Percentiles rank a stretch among this genome's conserved stretches.
Conservation (phyloP, 2,797 vertebrate genomes). For the Eremophila alpestris region DNA sequence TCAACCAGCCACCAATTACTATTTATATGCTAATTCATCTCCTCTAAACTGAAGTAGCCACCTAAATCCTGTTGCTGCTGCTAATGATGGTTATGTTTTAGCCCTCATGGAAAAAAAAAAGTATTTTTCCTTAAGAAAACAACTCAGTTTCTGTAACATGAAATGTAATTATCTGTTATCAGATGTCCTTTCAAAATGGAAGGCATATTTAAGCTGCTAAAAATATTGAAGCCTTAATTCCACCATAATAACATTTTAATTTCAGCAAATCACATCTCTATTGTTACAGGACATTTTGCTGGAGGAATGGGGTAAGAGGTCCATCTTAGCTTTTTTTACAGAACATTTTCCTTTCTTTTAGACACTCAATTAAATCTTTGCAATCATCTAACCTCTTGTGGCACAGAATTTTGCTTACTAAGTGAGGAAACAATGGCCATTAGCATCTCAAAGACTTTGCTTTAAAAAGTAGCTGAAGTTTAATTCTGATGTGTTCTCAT, state of each 20-base stretch:
- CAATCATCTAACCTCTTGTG: slow-evolving; percentile 76
- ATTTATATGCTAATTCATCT: slow-evolving; percentile 81
- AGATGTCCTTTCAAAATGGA: slow-evolving; percentile 81
- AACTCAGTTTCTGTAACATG: slow-evolving; percentile 79
- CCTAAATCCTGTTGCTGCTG: slow-evolving; percentile 70
- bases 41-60: slow-evolving; percentile 73
- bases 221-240: slow-evolving; percentile 91
- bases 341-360: slow-evolving; percentile 76
- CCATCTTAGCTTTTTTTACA: slow-evolving; percentile 75
- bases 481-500: slow-evolving; percentile 69
- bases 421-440: slow-evolving; percentile 78
- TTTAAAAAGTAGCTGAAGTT: slow-evolving; percentile 73
- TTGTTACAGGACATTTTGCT: slow-evolving; percentile 86
- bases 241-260: slow-evolving; percentile 92
- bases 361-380: slow-evolving; percentile 79
- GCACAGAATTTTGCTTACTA: slow-evolving; percentile 75
- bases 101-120: slow-evolving; percentile 77
- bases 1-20: slow-evolving; percentile 73
- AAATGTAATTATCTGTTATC: slow-evolving; percentile 85
- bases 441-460: slow-evolving; percentile 80
- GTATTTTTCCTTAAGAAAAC: slow-evolving; percentile 79
- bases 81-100: slow-evolving; percentile 79
- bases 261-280: slow-evolving; percentile 88
- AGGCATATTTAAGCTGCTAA: slow-evolving; percentile 81
- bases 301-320: slow-evolving; percentile 86